These are phyloP conservation scores for Strigamia maritima DNA, from an alignment of 2,888 invertebrate species.

Conservation along the genomic window DNA sequence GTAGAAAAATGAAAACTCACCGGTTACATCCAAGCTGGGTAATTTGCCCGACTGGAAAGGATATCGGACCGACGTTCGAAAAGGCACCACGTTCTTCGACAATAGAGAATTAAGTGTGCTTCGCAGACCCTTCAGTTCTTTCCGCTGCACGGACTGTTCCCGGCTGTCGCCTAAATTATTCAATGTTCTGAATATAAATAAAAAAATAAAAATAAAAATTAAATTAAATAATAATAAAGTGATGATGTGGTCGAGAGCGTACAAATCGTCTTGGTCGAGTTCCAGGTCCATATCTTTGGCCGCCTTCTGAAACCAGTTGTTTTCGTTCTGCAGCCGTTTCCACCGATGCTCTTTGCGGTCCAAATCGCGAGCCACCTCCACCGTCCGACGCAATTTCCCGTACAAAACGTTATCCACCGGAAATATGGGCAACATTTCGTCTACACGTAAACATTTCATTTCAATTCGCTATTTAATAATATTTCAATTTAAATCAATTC, in stretches of 20 bases:
- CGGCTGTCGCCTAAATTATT: neutral
- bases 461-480: no score
- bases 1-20: neutral
- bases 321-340: constrained; percentile 64
- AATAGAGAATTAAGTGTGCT: neutral
- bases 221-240: neutral
- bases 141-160: neutral
- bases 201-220: neutral
- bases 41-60: neutral
- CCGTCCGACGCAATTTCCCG: constrained; percentile 65
- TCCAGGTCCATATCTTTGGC: constrained; percentile 80
- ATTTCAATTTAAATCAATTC: no score
- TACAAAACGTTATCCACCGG: constrained; percentile 67
- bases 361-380: constrained; percentile 72
- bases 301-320: constrained; percentile 80
- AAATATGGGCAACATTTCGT: constrained; percentile 76
- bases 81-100: neutral
- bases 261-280: constrained; percentile 66
- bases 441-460: constrained; percentile 59
- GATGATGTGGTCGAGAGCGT: neutral
- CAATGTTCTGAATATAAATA: neutral
- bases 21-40: neutral
- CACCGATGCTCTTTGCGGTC: constrained; percentile 70
- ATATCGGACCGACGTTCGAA: neutral
- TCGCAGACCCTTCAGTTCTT: neutral